A percentile compares a stretch with the other conserved stretches of the same genome.
Conservation (phyloP, 1,140 invertebrate species). For the Lepeophtheirus salmonis region DNA sequence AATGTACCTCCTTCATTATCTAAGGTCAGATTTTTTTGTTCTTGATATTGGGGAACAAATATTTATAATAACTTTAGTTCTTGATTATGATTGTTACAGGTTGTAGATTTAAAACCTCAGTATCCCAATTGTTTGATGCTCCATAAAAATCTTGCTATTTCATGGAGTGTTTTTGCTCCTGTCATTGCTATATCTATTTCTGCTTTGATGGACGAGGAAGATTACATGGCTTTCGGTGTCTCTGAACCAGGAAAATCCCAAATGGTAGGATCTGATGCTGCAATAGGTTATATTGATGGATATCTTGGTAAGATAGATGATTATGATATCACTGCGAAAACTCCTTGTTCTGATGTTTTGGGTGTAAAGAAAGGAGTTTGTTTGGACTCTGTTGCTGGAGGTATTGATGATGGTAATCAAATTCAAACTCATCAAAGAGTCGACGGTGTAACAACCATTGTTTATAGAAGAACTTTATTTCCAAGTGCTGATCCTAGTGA, state of each 20-base stretch:
- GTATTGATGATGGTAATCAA: conserved; percentile 37
- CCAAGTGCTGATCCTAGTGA: conserved; percentile 50
- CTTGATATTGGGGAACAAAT: conserved; percentile 18
- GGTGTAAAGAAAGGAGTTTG: conserved; percentile 68
- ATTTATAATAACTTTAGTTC: not conserved
- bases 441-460: conserved; percentile 54
- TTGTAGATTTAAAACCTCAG: conserved; percentile 28
- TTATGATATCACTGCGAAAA: conserved; percentile 63
- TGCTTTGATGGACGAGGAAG: conserved; percentile 42
- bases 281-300: conserved; percentile 50
- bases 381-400: conserved; percentile 52
- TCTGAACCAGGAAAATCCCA: conserved; percentile 33
- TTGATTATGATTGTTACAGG: conserved; percentile 15
- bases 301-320: conserved; percentile 50
- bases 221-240: conserved; percentile 13
- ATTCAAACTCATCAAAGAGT: conserved; percentile 28
- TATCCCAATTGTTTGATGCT: conserved; percentile 64
- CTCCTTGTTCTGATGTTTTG: conserved; percentile 62
- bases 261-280: conserved; percentile 70
- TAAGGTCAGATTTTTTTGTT: conserved; percentile 31
- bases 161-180: conserved; percentile 75
- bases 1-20: conserved; percentile 65
- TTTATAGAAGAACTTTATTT: conserved; percentile 46
- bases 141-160: conserved; percentile 57
- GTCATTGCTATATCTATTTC: conserved; percentile 65